These are phyloP conservation scores for Pararge aegeria DNA, from an alignment of 1,140 invertebrate genomes.

Conservation along the genomic window DNA sequence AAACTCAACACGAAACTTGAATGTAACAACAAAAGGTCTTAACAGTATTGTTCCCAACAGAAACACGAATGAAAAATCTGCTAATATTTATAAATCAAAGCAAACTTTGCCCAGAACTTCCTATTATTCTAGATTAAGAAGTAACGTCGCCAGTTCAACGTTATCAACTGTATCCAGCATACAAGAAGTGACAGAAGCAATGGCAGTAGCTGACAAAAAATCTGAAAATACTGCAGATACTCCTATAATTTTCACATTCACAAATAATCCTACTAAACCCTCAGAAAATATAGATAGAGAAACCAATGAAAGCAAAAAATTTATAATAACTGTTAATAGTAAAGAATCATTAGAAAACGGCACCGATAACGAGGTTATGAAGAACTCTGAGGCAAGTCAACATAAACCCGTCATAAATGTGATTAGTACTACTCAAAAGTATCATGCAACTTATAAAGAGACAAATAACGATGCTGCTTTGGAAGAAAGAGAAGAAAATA, in stretches of 20 bases:
- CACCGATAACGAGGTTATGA: constrained; percentile 42
- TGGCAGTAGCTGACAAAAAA: constrained; percentile 43
- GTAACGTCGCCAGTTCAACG: constrained; percentile 33
- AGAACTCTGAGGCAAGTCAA: constrained; percentile 44
- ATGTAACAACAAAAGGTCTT: constrained; percentile 32
- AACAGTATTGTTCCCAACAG: constrained; percentile 19
- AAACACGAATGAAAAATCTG: constrained; percentile 31
- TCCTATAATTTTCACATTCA: constrained; percentile 58
- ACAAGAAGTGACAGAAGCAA: constrained; percentile 25
- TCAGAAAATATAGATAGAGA: constrained; percentile 26
- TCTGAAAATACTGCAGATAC: constrained; percentile 47
- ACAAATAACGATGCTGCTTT: constrained; percentile 27
- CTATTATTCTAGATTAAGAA: constrained; percentile 59
- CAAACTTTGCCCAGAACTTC: constrained; percentile 53
- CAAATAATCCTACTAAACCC: constrained; percentile 39
- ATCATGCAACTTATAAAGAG: constrained; percentile 65
- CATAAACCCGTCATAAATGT: constrained; percentile 39
- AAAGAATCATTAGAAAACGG: constrained; percentile 58
- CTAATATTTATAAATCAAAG: constrained; percentile 35
- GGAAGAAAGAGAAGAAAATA: constrained; percentile 33
- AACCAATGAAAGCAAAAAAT: constrained; percentile 32
- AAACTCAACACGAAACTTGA: constrained; percentile 30
- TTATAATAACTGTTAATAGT: constrained; percentile 51
- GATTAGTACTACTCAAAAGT: constrained; percentile 50
- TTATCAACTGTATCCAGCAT: constrained; percentile 33